Evolutionary conservation across 2,797 vertebrate genomes (phyloP).

Genomic region (Trichosurus vulpecula): DNA sequence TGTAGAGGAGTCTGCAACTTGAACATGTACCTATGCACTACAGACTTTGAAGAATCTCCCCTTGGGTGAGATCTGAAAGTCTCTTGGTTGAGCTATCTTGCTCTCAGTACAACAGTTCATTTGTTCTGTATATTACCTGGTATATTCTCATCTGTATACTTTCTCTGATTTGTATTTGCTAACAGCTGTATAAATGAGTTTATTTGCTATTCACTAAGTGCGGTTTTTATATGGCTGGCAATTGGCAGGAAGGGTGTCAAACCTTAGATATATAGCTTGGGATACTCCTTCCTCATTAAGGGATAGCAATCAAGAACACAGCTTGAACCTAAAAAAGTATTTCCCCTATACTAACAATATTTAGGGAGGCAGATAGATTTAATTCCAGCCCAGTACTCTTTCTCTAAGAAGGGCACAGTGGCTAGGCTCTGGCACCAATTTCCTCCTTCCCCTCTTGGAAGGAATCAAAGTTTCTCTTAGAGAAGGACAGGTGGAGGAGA

Average conservation of each 20-base stretch:
- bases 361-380: neutral
- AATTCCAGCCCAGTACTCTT: neutral
- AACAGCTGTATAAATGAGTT: neutral
- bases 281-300: too few relatives aligned
- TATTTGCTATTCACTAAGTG: neutral
- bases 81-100: neutral
- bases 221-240: neutral
- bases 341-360: neutral
- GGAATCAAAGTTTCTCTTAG: neutral
- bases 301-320: too few relatives aligned
- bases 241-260: too few relatives aligned
- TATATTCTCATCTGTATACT: neutral
- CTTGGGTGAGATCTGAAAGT: neutral
- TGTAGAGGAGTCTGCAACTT: too few relatives aligned
- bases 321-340: too few relatives aligned
- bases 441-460: neutral
- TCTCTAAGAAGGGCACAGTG: neutral
- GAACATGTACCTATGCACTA: neutral
- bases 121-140: neutral
- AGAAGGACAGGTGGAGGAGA: neutral
- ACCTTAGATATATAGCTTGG: too few relatives aligned
- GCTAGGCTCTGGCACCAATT: neutral
- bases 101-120: neutral
- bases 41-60: neutral
- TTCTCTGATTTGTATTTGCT: neutral